A percentile compares a stretch with the other conserved stretches of the same genome.
Conservation (phyloP, 2,888 invertebrate genomes). For the Cheilosia impressa region DNA sequence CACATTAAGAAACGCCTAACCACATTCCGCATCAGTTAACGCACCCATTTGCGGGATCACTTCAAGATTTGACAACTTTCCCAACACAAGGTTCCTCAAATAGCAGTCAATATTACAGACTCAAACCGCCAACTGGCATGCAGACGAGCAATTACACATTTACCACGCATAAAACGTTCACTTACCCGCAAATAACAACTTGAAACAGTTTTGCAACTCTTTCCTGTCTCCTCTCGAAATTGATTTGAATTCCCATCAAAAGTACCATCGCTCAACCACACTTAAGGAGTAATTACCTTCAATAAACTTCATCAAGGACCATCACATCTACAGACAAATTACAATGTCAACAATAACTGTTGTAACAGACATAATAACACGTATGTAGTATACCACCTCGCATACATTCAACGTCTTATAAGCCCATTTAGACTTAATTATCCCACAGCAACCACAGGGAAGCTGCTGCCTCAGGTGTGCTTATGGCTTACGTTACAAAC, state of each 20-base stretch:
- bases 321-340: slow-evolving; percentile 43
- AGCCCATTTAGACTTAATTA: slow-evolving; percentile 67
- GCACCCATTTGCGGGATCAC: no score
- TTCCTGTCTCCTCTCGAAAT: slow-evolving; percentile 10
- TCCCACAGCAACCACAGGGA: slow-evolving; percentile 40
- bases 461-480: slow-evolving; percentile 58
- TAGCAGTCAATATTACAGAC: no score
- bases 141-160: no score
- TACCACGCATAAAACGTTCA: no score
- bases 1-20: no score
- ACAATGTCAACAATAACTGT: slow-evolving; percentile 67
- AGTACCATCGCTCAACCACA: slow-evolving; percentile 62
- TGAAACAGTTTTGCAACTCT: no score
- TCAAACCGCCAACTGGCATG: no score
- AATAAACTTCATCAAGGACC: slow-evolving; percentile 69
- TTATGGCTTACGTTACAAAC: slow-evolving; percentile 9
- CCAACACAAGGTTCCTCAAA: no score
- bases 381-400: slow-evolving; percentile 51
- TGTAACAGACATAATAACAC: slow-evolving; percentile 62
- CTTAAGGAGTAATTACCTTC: slow-evolving; percentile 66
- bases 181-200: no score
- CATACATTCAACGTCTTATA: slow-evolving; percentile 52
- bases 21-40: no score
- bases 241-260: slow-evolving; percentile 50
- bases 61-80: no score